Base-by-base conservation (phyloP, 2,888 invertebrate genomes). In the Antheraea yamamai region DNA sequence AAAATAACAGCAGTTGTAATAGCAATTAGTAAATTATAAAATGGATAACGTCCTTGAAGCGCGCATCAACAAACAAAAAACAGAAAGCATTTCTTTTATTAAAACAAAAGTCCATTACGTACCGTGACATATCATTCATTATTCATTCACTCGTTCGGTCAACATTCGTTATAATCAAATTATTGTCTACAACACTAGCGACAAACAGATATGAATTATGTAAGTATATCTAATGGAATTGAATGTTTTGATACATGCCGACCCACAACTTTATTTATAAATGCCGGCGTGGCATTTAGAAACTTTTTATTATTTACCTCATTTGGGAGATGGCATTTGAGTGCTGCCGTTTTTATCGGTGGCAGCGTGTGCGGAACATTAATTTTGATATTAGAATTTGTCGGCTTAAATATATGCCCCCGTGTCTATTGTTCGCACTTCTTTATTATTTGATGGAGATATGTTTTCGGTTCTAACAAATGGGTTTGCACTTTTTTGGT, bases 251-350 rank as follows among this genome's bases (percentile, higher is more conserved):
- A 77, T 79, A 78, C 78, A 78, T 77, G 68, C 52, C 73, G 39
- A 81, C 82, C 79, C 81, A 79, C 80, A 85, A 79, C 83, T 78
- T 84, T 86, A 84, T 80, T 87, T 82, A 80, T 79, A 83, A 83
- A 83, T 82, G 79, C 77, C 81, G 86, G 79, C 83, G 84, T 93
- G 94, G 82, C 94, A 92, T 95, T 95, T 94, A 79, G 80, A 75
- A 76, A 75, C 93, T 93, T 95, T 66, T 66, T 66, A 66, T 66
- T 94, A 94, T 92, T 93, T 91, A 92, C 93, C 91, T 92, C 93
- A 90, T 92, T 94, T 92, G 89, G 90, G 89, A 91, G 90, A 88
- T 94, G 94, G 88, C 94, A 94, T 94, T 95, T 94, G 79, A 88
- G 85, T 80, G 26, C 83, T 82, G 82, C 82, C 84, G 85, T 89